Evolutionary conservation across 2,888 invertebrate genomes (phyloP).

Genomic region (Xestia ashworthii): DNA sequence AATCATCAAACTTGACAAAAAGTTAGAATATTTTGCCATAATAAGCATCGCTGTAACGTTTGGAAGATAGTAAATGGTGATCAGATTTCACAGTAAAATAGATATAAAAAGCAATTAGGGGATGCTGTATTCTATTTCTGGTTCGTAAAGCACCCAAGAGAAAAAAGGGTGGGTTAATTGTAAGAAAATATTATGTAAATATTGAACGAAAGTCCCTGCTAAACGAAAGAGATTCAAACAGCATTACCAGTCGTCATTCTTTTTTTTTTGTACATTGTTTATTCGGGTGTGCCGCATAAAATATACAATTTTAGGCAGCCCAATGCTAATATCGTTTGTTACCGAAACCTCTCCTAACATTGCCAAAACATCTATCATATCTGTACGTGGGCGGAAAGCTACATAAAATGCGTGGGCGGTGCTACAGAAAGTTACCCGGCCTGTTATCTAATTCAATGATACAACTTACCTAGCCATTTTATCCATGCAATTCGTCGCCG

Average conservation of each 20-base stretch:
- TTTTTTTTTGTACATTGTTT: constrained; percentile 12
- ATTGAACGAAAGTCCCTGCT: neutral
- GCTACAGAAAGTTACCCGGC: constrained; percentile 26
- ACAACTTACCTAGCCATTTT: constrained; percentile 31
- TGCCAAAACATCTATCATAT: constrained; percentile 52
- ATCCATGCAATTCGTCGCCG: neutral
- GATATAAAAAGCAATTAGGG: neutral
- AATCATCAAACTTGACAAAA: neutral
- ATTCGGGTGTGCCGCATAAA: constrained; percentile 33
- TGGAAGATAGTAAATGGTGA: neutral
- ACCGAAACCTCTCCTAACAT: constrained; percentile 44
- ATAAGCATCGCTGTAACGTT: neutral
- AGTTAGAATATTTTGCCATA: neutral
- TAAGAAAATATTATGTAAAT: neutral
- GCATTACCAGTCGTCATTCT: constrained; percentile 5
- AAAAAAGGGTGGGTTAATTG: neutral
- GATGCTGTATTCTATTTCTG: neutral
- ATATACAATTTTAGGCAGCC: constrained; percentile 26
- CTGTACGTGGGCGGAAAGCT: constrained; percentile 38
- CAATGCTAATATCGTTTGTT: constrained; percentile 36
- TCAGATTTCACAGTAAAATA: neutral
- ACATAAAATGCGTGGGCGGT: constrained; percentile 38
- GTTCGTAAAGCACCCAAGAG: neutral
- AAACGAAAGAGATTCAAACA: constrained; percentile 3
- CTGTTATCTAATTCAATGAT: constrained; percentile 27